Evolutionary conservation across 2,888 invertebrate species (phyloP).

Genomic region (Saturnia pavonia): DNA sequence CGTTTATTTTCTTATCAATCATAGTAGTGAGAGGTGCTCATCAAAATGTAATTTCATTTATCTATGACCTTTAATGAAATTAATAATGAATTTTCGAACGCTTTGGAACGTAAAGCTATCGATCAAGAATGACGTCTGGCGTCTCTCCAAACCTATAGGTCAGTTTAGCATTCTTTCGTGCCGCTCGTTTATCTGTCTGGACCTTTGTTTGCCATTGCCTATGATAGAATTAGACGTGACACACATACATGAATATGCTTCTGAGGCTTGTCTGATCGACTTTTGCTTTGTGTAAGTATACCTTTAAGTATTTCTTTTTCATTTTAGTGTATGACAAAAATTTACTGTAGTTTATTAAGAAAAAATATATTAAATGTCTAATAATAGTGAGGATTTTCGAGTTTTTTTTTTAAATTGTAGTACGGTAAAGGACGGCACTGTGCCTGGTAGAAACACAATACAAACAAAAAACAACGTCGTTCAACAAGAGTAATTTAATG

Average conservation of each 20-base stretch:
- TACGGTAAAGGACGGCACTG: no score
- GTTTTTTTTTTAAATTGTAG: no score
- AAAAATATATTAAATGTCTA: no score
- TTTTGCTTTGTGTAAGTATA: not conserved
- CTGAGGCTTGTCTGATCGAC: not conserved
- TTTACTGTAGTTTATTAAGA: not conserved
- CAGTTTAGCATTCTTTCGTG: conserved; percentile 39
- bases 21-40: no score
- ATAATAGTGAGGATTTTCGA: no score
- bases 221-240: conserved; percentile 39
- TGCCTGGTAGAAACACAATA: no score
- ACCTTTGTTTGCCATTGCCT: conserved; percentile 32
- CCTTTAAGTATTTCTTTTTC: not conserved
- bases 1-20: no score
- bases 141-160: conserved; percentile 57
- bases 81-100: conserved; percentile 29
- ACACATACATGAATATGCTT: conserved; percentile 32
- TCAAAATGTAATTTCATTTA: not conserved
- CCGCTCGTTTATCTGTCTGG: conserved; percentile 27
- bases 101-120: conserved; percentile 46
- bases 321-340: not conserved
- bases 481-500: no score
- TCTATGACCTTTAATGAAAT: not conserved
- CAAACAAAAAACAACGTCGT: no score
- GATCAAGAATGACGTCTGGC: conserved; percentile 52